Evolutionary conservation across 1,140 invertebrate species (phyloP), one percentile per base, ranked within the genome.

Genomic region (Drosophila bocqueti): DNA sequence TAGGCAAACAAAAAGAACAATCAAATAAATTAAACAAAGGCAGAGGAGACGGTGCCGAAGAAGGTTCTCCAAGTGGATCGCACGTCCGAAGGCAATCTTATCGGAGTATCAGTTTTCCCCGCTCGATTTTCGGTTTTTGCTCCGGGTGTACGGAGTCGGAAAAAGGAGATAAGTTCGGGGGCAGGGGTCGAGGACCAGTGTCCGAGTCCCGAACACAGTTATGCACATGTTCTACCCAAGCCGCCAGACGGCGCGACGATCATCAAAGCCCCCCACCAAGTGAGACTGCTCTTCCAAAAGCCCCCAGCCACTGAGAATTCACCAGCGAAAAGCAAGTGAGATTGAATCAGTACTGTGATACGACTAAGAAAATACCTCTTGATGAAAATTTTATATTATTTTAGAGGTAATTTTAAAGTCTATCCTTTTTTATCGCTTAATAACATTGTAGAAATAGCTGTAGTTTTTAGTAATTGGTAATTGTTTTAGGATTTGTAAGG

Each of bases 1-100:
- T 73, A 63, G 79, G 46, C 78, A 85, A 73, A 74, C 80, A 83
- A 66, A 83, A 69, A 76, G 83, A 87, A 87, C 84, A 87, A 87
- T 89, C 81, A 87, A 87, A 87, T 84, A 87, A 87, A 87, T 87
- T 89, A 89, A 87, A 87, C 84, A 87, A 84, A 81, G 84, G 74
- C 81, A 34, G 63, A 73, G 10, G 49, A 55, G 60, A 73, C 64
- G 83, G 69, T 46, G 52, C 60, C 38, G 71, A 49, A 13, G 69
- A 66, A 54, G 62, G 49, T 65, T 69, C 75, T 87, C 63, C 79
- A 87, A 72, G 81, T 66, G 65, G 81, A 74, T 64, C 64, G 83
- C 75, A 72, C 66, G 38, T 73, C 69, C 66, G 38, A 76, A 52
- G 85, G 78, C 72, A 89, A 87, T 87, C 84, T 87, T 87, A 87